A percentile compares a stretch with the other conserved stretches of the same genome.
phyloP scores from a whole-genome alignment of 2,888 invertebrate species.

The Spilosoma lubricipeda region DNA sequence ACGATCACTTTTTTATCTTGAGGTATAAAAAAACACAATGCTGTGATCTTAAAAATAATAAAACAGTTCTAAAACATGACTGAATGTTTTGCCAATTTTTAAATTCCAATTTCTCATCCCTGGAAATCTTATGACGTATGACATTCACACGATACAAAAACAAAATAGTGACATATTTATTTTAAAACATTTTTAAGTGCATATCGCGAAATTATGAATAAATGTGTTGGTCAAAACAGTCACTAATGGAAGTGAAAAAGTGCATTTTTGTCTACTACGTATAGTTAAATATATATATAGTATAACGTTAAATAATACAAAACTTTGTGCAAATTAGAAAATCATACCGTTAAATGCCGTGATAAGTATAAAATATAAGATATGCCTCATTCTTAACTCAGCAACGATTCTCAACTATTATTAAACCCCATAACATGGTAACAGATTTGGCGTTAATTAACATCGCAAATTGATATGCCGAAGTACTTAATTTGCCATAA shows the following conservation, averaged over 20 bases:
- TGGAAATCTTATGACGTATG: neutral
- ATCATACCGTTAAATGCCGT: conserved; percentile 1
- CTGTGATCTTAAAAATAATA: no score
- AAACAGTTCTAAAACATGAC: neutral
- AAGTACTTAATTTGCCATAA: neutral
- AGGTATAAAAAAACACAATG: no score
- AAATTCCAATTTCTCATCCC: neutral
- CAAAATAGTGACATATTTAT: neutral
- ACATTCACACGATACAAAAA: neutral
- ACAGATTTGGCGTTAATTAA: neutral
- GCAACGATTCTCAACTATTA: neutral
- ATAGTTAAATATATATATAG: no score
- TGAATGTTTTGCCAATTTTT: neutral
- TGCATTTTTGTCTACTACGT: neutral
- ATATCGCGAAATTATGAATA: neutral
- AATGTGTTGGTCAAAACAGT: neutral
- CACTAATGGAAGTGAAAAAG: neutral
- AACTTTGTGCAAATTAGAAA: neutral
- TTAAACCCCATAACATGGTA: neutral
- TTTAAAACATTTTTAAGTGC: neutral
- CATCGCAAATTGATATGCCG: neutral
- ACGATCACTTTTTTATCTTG: no score
- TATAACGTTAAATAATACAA: neutral
- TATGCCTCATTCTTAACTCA: neutral
- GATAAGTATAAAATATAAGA: neutral